Conservation (phyloP, 1,140 invertebrate species). For the Whitmania pigra region DNA sequence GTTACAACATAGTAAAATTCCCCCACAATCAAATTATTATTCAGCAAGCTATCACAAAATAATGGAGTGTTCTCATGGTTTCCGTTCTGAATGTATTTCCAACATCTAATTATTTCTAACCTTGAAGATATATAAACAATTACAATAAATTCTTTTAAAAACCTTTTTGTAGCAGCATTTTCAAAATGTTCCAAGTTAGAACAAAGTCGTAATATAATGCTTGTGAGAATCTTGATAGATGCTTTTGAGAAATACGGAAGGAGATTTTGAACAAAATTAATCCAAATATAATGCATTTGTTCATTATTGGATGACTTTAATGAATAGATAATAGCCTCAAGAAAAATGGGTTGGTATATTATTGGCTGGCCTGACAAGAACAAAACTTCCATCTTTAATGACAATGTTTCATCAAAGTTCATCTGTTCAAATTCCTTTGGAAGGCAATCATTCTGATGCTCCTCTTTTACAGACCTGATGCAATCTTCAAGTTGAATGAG, state of each 20-base stretch:
- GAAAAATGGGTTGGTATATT: background rate
- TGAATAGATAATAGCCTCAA: conserved; percentile 7
- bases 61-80: no score
- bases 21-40: no score
- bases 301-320: background rate
- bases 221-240: conserved; percentile 4
- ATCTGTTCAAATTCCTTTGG: conserved; percentile 12
- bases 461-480: background rate
- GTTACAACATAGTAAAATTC: no score
- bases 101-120: background rate
- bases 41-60: no score
- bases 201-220: background rate
- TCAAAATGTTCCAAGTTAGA: conserved; percentile 8
- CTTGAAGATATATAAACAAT: background rate
- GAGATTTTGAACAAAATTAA: background rate
- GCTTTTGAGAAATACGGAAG: conserved; percentile 9
- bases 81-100: no score
- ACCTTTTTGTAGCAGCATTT: background rate
- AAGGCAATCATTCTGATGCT: background rate
- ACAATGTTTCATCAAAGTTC: background rate
- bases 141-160: background rate
- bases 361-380: background rate
- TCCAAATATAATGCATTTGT: conserved; percentile 4
- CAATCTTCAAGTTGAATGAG: conserved; percentile 1
- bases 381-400: background rate